phyloP scores from a whole-genome alignment of 2,797 vertebrate genomes.

The Botia kubotai region DNA sequence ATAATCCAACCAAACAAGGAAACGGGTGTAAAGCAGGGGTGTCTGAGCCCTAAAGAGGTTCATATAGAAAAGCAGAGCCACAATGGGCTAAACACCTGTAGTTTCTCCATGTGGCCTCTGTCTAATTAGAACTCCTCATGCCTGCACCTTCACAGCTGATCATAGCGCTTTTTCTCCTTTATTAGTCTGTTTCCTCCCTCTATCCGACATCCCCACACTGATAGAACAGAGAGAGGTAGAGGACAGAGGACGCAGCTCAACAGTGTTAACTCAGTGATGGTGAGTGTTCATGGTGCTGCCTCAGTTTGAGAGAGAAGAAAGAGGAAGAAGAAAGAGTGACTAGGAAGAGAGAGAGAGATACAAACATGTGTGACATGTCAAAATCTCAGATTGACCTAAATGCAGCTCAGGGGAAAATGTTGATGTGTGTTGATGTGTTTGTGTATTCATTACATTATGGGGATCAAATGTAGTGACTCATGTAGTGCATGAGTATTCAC shows the following conservation, averaged over 20 bases:
- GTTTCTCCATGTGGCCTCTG: no score
- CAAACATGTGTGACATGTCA: no score
- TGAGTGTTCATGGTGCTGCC: not conserved
- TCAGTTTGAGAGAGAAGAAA: not conserved
- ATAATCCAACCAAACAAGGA: constrained; percentile 16
- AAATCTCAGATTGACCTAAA: no score
- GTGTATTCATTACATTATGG: no score
- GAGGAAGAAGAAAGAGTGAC: constrained; percentile 40
- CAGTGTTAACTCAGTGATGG: not conserved
- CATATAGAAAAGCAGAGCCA: not conserved
- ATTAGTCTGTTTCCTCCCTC: constrained; percentile 40
- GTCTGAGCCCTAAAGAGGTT: not conserved
- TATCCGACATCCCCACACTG: constrained; percentile 59
- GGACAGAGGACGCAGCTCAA: not conserved
- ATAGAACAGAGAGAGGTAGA: constrained; percentile 8
- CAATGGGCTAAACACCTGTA: not conserved
- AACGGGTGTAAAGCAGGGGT: not conserved
- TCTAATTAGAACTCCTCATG: no score
- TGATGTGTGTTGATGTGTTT: no score
- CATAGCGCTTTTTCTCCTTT: not conserved
- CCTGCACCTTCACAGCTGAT: no score
- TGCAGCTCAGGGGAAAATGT: no score
- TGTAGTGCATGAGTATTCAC: no score
- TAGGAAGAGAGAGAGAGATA: constrained; percentile 44
- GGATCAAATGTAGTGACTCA: no score